These are phyloP conservation scores for Penaeus chinensis DNA, from an alignment of 1,140 invertebrate species.

Conservation along the genomic window DNA sequence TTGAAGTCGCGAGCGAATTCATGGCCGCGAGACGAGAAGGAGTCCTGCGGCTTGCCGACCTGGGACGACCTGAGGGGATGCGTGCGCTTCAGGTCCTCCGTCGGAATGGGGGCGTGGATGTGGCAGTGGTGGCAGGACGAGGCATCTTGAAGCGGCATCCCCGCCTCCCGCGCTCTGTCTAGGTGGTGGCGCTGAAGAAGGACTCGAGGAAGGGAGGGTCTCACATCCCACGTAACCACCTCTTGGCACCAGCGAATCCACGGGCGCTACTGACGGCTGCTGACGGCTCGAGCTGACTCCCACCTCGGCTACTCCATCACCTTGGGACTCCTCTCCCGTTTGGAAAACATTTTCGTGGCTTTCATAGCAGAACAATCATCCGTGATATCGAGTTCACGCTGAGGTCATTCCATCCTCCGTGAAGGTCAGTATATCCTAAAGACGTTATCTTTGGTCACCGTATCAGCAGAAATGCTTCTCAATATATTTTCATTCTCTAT, in stretches of 20 bases:
- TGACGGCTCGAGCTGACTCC: not conserved
- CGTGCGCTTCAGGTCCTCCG: slow-evolving; percentile 44
- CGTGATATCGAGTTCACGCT: not conserved
- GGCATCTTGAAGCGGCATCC: slow-evolving; percentile 37
- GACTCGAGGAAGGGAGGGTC: not conserved
- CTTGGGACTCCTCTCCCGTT: not conserved
- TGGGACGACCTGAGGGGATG: slow-evolving; percentile 46
- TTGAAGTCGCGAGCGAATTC: slow-evolving; percentile 7
- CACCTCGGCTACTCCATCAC: not conserved
- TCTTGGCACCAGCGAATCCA: not conserved
- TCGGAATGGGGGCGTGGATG: slow-evolving; percentile 52
- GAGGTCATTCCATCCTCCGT: not conserved
- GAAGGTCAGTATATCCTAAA: not conserved
- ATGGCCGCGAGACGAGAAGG: not conserved
- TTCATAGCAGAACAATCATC: not conserved
- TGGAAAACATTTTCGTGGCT: not conserved
- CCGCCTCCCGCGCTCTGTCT: not conserved
- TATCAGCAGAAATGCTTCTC: too few relatives aligned
- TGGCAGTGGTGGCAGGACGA: slow-evolving; percentile 55
- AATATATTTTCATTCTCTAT: too few relatives aligned
- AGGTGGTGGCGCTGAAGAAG: not conserved
- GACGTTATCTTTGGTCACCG: not conserved
- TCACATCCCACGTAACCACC: not conserved
- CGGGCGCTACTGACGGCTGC: not conserved
- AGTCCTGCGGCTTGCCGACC: not conserved